Evolutionary conservation across 2,113 vertebrate species (phyloP).

Genomic region (Oceanites oceanicus): DNA sequence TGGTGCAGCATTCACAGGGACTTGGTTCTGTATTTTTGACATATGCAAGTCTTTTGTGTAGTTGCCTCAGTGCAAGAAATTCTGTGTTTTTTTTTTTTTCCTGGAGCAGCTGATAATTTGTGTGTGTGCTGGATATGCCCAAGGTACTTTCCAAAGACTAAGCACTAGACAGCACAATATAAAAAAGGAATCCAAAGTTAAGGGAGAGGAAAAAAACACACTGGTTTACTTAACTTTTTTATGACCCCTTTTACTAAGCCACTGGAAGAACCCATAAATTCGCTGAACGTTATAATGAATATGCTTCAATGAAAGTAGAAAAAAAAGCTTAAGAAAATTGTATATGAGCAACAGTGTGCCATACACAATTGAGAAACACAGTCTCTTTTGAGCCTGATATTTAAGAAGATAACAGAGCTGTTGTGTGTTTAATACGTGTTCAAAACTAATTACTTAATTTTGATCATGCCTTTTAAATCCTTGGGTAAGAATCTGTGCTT

Average conservation of each 20-base stretch:
- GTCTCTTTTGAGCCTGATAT: neutral
- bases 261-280: conserved; percentile 63
- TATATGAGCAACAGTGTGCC: conserved; percentile 5
- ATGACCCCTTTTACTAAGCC: conserved; percentile 64
- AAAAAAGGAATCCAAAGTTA: conserved; percentile 66
- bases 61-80: conserved; percentile 67
- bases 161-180: conserved; percentile 63
- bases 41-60: conserved; percentile 70
- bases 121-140: conserved; percentile 56
- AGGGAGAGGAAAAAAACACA: conserved; percentile 42
- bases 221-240: conserved; percentile 71
- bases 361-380: neutral
- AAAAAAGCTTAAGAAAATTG: conserved; percentile 38
- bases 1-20: conserved; percentile 44
- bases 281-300: conserved; percentile 34
- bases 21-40: conserved; percentile 63
- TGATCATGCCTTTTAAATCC: neutral
- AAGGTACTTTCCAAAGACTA: conserved; percentile 58
- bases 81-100: conserved; percentile 13
- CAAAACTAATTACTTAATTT: conserved; percentile 27
- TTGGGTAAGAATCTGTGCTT: neutral
- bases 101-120: conserved; percentile 64
- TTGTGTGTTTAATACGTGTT: conserved; percentile 18
- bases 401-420: neutral
- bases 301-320: conserved; percentile 19